Evolutionary conservation across 2,888 invertebrate species (phyloP).

Genomic region (Luperina testacea): DNA sequence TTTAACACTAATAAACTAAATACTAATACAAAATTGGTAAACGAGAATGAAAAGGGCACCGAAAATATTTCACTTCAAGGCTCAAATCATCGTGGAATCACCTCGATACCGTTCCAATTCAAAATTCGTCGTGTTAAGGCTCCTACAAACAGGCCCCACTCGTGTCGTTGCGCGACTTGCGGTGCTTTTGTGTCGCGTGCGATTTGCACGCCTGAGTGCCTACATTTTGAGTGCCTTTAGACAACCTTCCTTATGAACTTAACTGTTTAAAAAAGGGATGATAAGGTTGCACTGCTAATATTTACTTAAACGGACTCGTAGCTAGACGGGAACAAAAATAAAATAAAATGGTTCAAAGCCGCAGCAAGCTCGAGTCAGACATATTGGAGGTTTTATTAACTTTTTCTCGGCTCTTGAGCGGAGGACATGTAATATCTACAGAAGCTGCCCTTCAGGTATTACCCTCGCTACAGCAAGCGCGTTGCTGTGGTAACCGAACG

Average conservation of each 20-base stretch:
- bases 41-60: background rate
- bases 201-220: too few relatives aligned
- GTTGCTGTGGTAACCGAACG: conserved; percentile 70
- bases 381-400: conserved; percentile 42
- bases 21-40: too few relatives aligned
- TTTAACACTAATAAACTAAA: too few relatives aligned
- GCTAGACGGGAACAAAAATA: background rate
- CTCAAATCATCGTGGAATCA: background rate
- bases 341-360: conserved; percentile 10
- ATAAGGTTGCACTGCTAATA: conserved; percentile 5
- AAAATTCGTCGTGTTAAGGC: background rate
- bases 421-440: conserved; percentile 56
- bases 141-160: too few relatives aligned
- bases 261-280: background rate
- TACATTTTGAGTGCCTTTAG: too few relatives aligned
- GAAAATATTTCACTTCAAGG: background rate
- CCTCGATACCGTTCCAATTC: background rate
- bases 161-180: too few relatives aligned
- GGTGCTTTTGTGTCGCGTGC: too few relatives aligned
- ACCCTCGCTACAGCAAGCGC: conserved; percentile 46
- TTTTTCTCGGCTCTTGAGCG: conserved; percentile 33
- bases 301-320: background rate
- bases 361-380: conserved; percentile 10
- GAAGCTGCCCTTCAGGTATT: conserved; percentile 56
- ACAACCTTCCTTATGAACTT: background rate